Evolutionary conservation across 2,797 vertebrate genomes (phyloP), one percentile per base, ranked within the genome.

Genomic region (Nannoperca australis): DNA sequence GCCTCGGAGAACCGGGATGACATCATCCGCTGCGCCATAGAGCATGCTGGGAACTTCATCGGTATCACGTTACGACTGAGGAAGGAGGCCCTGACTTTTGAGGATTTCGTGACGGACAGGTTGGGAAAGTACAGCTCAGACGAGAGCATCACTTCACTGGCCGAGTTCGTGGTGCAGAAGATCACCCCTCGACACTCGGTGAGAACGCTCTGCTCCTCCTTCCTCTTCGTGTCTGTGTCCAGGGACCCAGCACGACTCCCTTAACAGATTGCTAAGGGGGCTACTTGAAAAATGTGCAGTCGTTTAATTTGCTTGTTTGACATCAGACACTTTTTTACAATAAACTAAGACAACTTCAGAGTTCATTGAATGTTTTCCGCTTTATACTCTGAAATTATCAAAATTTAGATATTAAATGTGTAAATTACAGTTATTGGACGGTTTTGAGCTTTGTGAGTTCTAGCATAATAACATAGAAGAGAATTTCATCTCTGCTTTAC

Each of bases 101-200:
- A 99, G 83, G 91, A 89, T n/a, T 99, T 96, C 61, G 87, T 96
- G 88, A 95, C 93, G 2, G 96, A 98, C 89, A 96, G 98, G 38
- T 95, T 99, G 91, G 98, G 98, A 75, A 99, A 99, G 90, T 99
- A 99, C 90, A 96, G 97, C 93, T 97, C 95, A 1, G 98, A 99
- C 66, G 98, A 99, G 82, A 97, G 97, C 84, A 97, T 99, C 89
- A 99, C 97, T 3, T 99, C 98, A n/a, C 94, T 99, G 92, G 98
- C 98, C 2, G 98, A 99, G 92, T 99, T 99, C 38, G 91, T 97
- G 82, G 98, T 99, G 82, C 98, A 99, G 90, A 99, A 99, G 95
- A 94, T 99, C 95, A 95, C 97, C 5, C 92, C 95, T 54, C 96
- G 98, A 50, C 98, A 99, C 82, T 73, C 63, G 96, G 98, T 99